Evolutionary conservation across 1,140 invertebrate species (phyloP).

Genomic region (Trypoxylus dichotomus): DNA sequence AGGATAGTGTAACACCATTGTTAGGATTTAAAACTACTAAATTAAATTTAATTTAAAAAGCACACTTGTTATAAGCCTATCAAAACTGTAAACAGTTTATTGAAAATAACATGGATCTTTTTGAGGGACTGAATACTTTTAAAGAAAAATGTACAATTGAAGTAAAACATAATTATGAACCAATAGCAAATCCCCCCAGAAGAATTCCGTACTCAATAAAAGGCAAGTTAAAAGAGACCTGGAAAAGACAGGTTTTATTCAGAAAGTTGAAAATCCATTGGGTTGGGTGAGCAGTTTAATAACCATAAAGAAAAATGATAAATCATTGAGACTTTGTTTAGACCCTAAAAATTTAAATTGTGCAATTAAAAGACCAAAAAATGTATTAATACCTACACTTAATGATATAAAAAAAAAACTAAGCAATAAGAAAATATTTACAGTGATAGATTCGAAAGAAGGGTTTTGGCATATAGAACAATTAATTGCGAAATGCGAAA

Average conservation of each 20-base stretch:
- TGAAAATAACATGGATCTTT: conserved; percentile 14
- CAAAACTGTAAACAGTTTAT: neutral
- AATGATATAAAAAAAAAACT: conserved; percentile 4
- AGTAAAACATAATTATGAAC: conserved; percentile 29
- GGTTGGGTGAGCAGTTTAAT: conserved; percentile 54
- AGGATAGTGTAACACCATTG: neutral
- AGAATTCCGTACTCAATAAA: conserved; percentile 14
- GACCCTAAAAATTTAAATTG: conserved; percentile 51
- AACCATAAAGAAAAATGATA: conserved; percentile 50
- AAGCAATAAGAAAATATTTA: conserved; percentile 34
- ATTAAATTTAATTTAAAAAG: conserved; percentile 26
- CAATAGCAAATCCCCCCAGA: neutral
- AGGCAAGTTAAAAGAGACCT: neutral
- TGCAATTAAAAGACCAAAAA: conserved; percentile 35
- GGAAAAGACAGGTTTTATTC: neutral
- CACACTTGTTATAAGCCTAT: neutral
- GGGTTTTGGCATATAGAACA: conserved; percentile 35
- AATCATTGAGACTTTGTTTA: conserved; percentile 49
- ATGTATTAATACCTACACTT: conserved; percentile 8
- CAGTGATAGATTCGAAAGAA: conserved; percentile 38
- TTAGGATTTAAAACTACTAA: neutral
- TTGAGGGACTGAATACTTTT: conserved; percentile 27
- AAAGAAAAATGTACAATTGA: neutral
- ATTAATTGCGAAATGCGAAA: neutral
- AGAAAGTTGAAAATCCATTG: too few relatives aligned